Evolutionary conservation across 1,140 invertebrate genomes (phyloP), one percentile per base, ranked within the genome.

Genomic region (Euborellia annulipes): DNA sequence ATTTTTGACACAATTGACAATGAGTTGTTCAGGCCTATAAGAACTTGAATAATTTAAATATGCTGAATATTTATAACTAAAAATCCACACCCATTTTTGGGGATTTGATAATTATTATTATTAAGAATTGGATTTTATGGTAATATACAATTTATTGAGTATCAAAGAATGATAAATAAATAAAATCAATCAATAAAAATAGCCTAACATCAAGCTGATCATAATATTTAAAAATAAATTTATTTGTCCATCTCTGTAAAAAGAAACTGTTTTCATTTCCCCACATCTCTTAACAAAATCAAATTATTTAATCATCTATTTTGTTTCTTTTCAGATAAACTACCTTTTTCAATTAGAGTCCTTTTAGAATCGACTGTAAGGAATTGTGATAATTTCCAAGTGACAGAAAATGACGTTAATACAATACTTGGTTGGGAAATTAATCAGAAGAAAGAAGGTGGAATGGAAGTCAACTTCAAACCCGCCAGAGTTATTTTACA

Each of bases 361-460:
- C 68, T 98, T 1, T 66, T 98, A 53, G 95, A 98, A 67, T 92
- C 92, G 4, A 90, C 89, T 22, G 79, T 98, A 1, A 69, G 95
- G 44, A 93, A 94, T 67, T 98, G 93, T 65, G 94, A 98, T 67
- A 83, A 88, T 54, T 96, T 97, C 60, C 86, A 93, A 62, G 76
- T 89, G 4, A 74, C 76, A 36, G 71, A 84, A 59, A 67, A 72
- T 41, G 93, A 98, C 71, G 90, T 98, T 1, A 65, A 84, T 47
- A 91, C 82, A 52, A 85, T 98, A 32, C 65, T 97, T n/a, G 69
- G 87, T 50, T 98, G 94, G 94, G 75, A 89, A 62, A 58, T 66
- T 32, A 78, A 82, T 60, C 80, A 91, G 64, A 60, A 66, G 3
- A 58, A 68, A 2, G 65, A 75, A 52, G 72, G 68, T 16, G 80